phyloP scores from a whole-genome alignment of 1,140 invertebrate genomes.

The Lordiphosa collinella region DNA sequence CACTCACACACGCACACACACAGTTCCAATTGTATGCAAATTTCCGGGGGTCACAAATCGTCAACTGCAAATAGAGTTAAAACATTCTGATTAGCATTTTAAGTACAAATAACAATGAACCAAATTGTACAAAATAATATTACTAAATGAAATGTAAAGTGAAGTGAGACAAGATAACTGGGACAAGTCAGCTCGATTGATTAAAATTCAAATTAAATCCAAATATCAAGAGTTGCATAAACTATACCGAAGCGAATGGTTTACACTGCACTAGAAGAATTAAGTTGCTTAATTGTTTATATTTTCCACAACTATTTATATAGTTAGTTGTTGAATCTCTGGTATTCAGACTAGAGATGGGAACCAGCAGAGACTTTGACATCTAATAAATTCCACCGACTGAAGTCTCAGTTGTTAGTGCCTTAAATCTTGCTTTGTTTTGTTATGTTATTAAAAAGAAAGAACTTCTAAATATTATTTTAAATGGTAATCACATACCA shows the following conservation, averaged over 20 bases:
- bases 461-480: too few species aligned
- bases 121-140: conserved; percentile 25
- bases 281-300: too few species aligned
- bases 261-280: too few species aligned
- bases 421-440: too few species aligned
- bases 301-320: too few species aligned
- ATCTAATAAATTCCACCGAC: too few species aligned
- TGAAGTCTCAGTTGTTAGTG: too few species aligned
- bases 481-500: too few species aligned
- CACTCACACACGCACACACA: conserved; percentile 14
- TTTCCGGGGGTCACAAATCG: conserved; percentile 8
- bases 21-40: conserved; percentile 11
- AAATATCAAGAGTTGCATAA: not conserved
- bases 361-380: too few species aligned
- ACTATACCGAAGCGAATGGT: not conserved
- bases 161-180: conserved; percentile 15
- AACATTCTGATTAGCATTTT: conserved; percentile 44
- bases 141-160: conserved; percentile 44
- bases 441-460: too few species aligned
- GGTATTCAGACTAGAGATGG: too few species aligned
- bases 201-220: conserved; percentile 4
- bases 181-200: not conserved
- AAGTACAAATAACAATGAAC: conserved; percentile 22
- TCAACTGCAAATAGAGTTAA: conserved; percentile 36
- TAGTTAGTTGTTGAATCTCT: too few species aligned